phyloP scores from a whole-genome alignment of 2,888 invertebrate species.

The Erebia palarica region DNA sequence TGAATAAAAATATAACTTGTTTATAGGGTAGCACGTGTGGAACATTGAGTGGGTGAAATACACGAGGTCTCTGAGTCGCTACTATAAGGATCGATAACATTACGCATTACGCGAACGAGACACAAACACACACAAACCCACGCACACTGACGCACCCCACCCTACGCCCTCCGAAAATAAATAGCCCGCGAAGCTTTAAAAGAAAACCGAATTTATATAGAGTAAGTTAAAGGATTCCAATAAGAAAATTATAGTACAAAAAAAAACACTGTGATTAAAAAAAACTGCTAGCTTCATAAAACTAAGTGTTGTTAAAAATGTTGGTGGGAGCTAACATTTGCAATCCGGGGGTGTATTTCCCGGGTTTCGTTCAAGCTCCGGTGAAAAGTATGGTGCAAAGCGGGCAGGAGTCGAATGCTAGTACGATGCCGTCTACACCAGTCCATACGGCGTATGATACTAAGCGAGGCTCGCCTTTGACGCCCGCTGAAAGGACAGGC shows the following conservation, averaged over 20 bases:
- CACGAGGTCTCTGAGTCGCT: slow-evolving; percentile 63
- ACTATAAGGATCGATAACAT: slow-evolving; percentile 81
- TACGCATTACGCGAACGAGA: slow-evolving; percentile 76
- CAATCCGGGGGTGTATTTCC: slow-evolving; percentile 62
- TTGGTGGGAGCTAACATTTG: slow-evolving; percentile 70
- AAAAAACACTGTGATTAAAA: slow-evolving; percentile 52
- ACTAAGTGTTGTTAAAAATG: slow-evolving; percentile 63
- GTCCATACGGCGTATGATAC: slow-evolving; percentile 59
- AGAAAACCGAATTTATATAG: slow-evolving; percentile 81
- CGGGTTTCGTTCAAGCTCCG: slow-evolving; percentile 61
- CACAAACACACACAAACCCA: slow-evolving; percentile 50
- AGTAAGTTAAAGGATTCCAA: slow-evolving; percentile 52
- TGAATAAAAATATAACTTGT: slow-evolving; percentile 42
- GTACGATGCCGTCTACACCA: slow-evolving; percentile 74
- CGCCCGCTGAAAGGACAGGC: slow-evolving; percentile 71
- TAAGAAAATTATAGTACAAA: slow-evolving; percentile 62
- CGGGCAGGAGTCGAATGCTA: slow-evolving; percentile 55
- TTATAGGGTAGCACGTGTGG: slow-evolving; percentile 53
- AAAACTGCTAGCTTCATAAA: slow-evolving; percentile 43
- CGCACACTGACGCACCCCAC: slow-evolving; percentile 59
- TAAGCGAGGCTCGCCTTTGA: slow-evolving; percentile 59
- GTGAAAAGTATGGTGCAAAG: slow-evolving; percentile 45
- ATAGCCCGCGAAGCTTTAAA: slow-evolving; percentile 70
- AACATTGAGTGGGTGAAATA: slow-evolving; percentile 56
- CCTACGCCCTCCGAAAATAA: slow-evolving; percentile 67